Evolutionary conservation across 2,888 invertebrate species (phyloP).

Genomic region (Patella caerulea): DNA sequence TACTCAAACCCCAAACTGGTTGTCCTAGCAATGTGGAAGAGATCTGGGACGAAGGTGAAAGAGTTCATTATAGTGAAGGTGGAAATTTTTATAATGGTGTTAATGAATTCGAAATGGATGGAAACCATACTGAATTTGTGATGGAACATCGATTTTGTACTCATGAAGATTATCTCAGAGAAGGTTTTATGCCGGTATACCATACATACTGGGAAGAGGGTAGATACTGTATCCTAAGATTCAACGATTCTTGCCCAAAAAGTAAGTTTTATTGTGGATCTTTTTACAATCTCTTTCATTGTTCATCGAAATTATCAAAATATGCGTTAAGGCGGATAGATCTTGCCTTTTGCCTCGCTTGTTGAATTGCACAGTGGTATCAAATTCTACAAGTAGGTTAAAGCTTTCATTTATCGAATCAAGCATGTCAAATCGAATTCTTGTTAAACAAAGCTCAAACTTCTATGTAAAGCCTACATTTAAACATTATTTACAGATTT

Average conservation of each 20-base stretch:
- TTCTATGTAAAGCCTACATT: too few relatives aligned
- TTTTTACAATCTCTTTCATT: background rate
- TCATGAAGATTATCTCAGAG: conserved; percentile 27
- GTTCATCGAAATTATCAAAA: too few relatives aligned
- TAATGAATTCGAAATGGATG: conserved; percentile 31
- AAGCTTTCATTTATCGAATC: too few relatives aligned
- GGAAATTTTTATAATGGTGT: conserved; percentile 37
- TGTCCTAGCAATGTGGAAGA: conserved; percentile 41
- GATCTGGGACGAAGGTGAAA: conserved; percentile 41
- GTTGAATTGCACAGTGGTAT: too few relatives aligned
- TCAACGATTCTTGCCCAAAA: conserved; percentile 43
- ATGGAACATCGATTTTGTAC: conserved; percentile 46
- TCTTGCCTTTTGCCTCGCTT: too few relatives aligned
- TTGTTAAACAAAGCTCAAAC: too few relatives aligned
- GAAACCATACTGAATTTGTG: conserved; percentile 36
- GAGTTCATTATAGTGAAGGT: conserved; percentile 43
- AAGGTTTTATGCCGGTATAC: conserved; percentile 27
- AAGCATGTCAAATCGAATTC: too few relatives aligned
- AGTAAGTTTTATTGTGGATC: conserved; percentile 32
- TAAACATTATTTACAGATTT: conserved; percentile 33
- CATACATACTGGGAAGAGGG: conserved; percentile 53
- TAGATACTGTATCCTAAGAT: conserved; percentile 47
- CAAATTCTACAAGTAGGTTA: too few relatives aligned
- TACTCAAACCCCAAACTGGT: conserved; percentile 43
- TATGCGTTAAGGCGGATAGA: too few relatives aligned